These are phyloP conservation scores for Ctenosaura bakeri DNA, from an alignment of 2,797 vertebrate genomes.

Conservation along the genomic window DNA sequence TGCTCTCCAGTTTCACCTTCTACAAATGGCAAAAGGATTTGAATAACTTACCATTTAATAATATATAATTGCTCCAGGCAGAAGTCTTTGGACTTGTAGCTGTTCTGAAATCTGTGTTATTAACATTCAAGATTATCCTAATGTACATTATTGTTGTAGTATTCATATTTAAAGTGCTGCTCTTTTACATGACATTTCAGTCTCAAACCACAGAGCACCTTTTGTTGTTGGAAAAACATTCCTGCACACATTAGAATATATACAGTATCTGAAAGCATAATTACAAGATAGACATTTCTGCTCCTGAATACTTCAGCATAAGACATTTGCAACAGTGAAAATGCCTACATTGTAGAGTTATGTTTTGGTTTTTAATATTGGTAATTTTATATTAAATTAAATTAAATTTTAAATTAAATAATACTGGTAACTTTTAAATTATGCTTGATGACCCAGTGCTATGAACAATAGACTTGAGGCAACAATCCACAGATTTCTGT, in stretches of 20 bases:
- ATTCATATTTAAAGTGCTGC: fast-evolving
- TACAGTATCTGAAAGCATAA: neutral
- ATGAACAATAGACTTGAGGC: neutral
- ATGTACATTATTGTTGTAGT: neutral
- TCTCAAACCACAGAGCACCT: neutral
- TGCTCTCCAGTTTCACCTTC: constrained; percentile 25
- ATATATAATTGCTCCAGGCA: constrained; percentile 3
- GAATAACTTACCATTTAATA: constrained; percentile 27
- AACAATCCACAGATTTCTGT: neutral
- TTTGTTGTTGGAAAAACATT: neutral
- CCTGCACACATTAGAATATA: neutral
- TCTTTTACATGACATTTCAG: neutral
- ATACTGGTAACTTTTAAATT: neutral
- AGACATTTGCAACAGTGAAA: neutral
- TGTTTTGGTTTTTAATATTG: neutral
- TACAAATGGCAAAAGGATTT: neutral
- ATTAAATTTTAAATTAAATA: too few relatives aligned
- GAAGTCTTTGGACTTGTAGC: neutral
- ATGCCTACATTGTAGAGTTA: neutral
- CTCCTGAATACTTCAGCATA: neutral
- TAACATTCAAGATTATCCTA: neutral
- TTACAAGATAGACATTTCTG: neutral
- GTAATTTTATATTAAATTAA: neutral
- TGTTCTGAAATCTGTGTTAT: fast-evolving
- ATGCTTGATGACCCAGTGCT: neutral